phyloP scores from a whole-genome alignment of 1,140 invertebrate species.

The Ips typographus region DNA sequence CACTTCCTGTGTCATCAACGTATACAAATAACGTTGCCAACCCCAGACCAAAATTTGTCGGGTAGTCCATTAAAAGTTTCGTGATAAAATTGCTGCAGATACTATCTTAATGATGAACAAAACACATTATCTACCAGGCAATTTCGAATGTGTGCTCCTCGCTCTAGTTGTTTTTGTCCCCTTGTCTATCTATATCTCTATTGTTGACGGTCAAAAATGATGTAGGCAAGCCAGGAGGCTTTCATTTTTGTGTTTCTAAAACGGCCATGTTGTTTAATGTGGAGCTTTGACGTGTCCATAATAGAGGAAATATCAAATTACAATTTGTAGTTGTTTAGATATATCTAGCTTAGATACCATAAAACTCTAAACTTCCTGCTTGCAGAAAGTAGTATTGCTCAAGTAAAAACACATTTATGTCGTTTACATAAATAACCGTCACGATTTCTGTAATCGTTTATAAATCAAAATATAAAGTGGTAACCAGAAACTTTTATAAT shows the following conservation, averaged over 20 bases:
- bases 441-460: too few species aligned
- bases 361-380: too few species aligned
- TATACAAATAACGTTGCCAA: conserved; percentile 14
- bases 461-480: too few species aligned
- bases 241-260: not conserved
- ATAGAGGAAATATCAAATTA: too few species aligned
- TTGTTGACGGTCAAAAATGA: not conserved
- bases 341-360: too few species aligned
- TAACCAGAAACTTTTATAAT: too few species aligned
- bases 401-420: too few species aligned
- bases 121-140: conserved; percentile 25
- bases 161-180: conserved; percentile 22
- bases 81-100: conserved; percentile 27
- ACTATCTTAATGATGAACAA: conserved; percentile 30
- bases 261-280: not conserved
- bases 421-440: too few species aligned
- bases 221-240: not conserved
- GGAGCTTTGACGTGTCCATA: not conserved
- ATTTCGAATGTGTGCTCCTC: conserved; percentile 17
- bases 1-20: conserved; percentile 13
- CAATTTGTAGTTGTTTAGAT: too few species aligned
- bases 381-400: too few species aligned
- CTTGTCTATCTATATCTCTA: not conserved
- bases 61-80: conserved; percentile 27
- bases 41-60: conserved; percentile 15